Base-by-base conservation (phyloP, 2,888 invertebrate species). In the Cacoxenus indagator region DNA sequence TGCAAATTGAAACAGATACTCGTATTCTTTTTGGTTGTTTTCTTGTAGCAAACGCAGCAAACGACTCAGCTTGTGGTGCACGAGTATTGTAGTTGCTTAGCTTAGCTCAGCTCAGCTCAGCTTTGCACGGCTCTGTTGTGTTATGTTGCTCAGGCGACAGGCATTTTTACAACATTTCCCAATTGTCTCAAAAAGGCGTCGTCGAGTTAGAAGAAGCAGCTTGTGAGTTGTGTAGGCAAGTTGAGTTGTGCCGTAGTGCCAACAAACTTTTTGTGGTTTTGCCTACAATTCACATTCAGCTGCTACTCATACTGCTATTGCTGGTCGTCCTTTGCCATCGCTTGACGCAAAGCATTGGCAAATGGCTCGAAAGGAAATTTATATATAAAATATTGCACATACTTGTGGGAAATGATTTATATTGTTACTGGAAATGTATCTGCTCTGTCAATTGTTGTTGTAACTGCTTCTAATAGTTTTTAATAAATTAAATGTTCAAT, bases 1-100 rank as follows among this genome's bases (percentile, higher is more conserved):
- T 80, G 83, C 80, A 83, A 80, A 80, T 80, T 80, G 83, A 80
- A 80, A 83, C 80, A 83, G 81, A 82, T 82, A 82, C 75, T 76
- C 73, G 71, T 71, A 65, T 71, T 69, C 45, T 51, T 22, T 51
- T 22, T 22, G 8, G 17, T 4, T 48, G 8, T 5, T 19, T n/a
- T 6, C 5, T 31, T 6, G 8, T 8, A 37, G 37, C 37, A 37
- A 5, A 37, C 5, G 37, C 37, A 37, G 5, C 8, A 37, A 2
- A 37, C 5, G n/a, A n/a, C n/a, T n/a, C n/a, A n/a, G n/a, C n/a
- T n/a, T n/a, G n/a, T n/a, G n/a, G n/a, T 37, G 37, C 9, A 6
- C 9, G 31, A 6, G 31, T 31, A 9, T 37, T 37, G 37, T 37
- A 37, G 37, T 37, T 37, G n/a, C n/a, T n/a, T n/a, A n/a, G n/a